Percentiles rank a stretch among this genome's conserved stretches.
These are phyloP conservation scores for Cylas formicarius DNA, from an alignment of 1,140 invertebrate genomes.

Conservation along the genomic window DNA sequence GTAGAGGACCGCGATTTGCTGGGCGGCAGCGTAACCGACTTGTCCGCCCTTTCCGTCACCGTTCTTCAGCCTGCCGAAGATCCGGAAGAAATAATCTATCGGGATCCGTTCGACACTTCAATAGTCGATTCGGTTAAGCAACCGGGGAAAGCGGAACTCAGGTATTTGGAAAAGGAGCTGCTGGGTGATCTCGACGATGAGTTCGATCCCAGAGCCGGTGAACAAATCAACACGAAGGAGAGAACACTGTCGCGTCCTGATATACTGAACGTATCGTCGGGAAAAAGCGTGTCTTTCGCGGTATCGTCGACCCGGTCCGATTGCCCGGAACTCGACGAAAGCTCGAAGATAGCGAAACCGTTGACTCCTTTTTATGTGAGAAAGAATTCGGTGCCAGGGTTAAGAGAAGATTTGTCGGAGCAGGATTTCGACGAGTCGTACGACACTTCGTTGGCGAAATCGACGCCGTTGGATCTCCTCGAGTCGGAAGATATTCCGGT, in stretches of 20 bases:
- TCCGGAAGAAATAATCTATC: conserved; percentile 51
- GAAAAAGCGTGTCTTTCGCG: conserved; percentile 65
- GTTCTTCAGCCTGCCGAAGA: conserved; percentile 54
- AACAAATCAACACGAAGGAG: conserved; percentile 31
- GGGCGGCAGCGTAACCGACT: conserved; percentile 66
- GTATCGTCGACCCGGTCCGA: conserved; percentile 47
- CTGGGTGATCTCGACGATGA: conserved; percentile 57
- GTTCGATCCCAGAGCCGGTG: conserved; percentile 66
- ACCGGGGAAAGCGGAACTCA: conserved; percentile 69
- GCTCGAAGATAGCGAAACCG: conserved; percentile 54
- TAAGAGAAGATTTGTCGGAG: no score
- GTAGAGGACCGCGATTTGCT: conserved; percentile 55
- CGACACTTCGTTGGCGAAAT: conserved; percentile 58
- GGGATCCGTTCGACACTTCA: conserved; percentile 82
- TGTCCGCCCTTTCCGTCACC: conserved; percentile 59
- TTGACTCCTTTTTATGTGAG: conserved; percentile 71
- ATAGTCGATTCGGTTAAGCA: conserved; percentile 59
- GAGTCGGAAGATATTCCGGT: conserved; percentile 51
- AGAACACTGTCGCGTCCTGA: conserved; percentile 53
- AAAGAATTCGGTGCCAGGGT: conserved; percentile 50
- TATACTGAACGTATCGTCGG: conserved; percentile 43
- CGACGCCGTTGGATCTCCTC: no score
- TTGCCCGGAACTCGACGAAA: conserved; percentile 42
- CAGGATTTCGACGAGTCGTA: conserved; percentile 55
- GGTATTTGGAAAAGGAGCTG: conserved; percentile 70